A percentile compares a stretch with the other conserved stretches of the same genome.
Evolutionary conservation across 2,113 vertebrate genomes (phyloP).

Genomic region (Tor tambroides): DNA sequence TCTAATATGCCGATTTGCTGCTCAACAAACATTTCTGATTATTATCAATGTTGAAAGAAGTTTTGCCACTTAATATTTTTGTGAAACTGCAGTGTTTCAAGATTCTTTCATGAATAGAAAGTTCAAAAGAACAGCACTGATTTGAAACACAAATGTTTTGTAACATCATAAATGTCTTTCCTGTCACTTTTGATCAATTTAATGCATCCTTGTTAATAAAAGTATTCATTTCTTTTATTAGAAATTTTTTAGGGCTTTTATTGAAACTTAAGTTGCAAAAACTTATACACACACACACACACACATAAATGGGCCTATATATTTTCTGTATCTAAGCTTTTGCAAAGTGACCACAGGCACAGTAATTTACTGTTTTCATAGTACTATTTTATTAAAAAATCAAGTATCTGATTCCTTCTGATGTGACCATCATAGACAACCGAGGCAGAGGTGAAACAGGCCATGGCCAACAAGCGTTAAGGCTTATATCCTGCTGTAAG

Average conservation of each 20-base stretch:
- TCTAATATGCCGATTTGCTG: not conserved
- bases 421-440: not conserved
- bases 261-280: too few species aligned
- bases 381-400: not conserved
- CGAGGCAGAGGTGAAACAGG: constrained; percentile 45
- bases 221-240: too few species aligned
- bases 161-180: not conserved
- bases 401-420: not conserved
- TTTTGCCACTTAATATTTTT: too few species aligned
- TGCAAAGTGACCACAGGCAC: not conserved
- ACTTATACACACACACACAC: too few species aligned
- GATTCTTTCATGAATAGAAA: not conserved
- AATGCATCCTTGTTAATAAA: not conserved
- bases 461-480: constrained; percentile 75
- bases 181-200: not conserved
- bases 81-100: not conserved
- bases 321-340: not conserved
- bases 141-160: not conserved
- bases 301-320: too few species aligned
- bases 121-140: not conserved
- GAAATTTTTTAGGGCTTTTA: not conserved
- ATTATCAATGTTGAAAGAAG: not conserved
- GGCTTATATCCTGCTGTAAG: constrained; percentile 78
- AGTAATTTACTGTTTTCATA: not conserved
- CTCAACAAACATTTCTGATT: not conserved